Evolutionary conservation across 2,888 invertebrate genomes (phyloP).

Genomic region (Drosophila recens): DNA sequence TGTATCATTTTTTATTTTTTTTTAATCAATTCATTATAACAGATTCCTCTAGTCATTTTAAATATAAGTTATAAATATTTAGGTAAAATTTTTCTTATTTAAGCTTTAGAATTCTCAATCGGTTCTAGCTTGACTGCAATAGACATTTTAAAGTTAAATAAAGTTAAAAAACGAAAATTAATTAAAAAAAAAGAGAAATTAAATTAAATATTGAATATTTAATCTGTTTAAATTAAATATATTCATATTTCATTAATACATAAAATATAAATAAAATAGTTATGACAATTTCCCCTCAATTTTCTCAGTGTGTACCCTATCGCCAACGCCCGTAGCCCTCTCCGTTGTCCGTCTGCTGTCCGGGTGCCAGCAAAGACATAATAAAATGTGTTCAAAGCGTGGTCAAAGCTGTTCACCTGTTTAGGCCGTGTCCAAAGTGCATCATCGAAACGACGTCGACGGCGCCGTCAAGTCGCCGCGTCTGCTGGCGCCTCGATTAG

Average conservation of each 20-base stretch:
- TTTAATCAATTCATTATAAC: not conserved
- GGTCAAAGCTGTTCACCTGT: conserved; percentile 36
- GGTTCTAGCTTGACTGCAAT: no score
- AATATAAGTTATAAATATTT: not conserved
- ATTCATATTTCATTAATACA: no score
- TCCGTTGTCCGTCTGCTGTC: conserved; percentile 1
- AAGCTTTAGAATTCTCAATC: not conserved
- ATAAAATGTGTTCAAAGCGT: conserved; percentile 25
- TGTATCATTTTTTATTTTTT: not conserved
- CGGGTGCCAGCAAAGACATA: conserved; percentile 32
- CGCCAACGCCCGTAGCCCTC: not conserved
- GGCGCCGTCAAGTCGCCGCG: conserved; percentile 79
- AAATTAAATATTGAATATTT: no score
- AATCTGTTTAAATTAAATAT: no score
- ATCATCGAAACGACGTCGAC: conserved; percentile 67
- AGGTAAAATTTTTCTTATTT: no score
- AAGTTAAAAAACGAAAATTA: no score
- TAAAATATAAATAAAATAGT: no score
- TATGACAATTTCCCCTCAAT: not conserved
- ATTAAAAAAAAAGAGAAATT: no score
- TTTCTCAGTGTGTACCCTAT: not conserved
- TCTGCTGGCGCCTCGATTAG: conserved; percentile 80
- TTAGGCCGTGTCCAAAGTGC: conserved; percentile 47
- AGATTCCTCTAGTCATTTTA: not conserved
- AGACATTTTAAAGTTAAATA: no score